Evolutionary conservation across 2,888 invertebrate species (phyloP), one percentile per base, ranked within the genome.

Genomic region (Tryphoninae sp.): DNA sequence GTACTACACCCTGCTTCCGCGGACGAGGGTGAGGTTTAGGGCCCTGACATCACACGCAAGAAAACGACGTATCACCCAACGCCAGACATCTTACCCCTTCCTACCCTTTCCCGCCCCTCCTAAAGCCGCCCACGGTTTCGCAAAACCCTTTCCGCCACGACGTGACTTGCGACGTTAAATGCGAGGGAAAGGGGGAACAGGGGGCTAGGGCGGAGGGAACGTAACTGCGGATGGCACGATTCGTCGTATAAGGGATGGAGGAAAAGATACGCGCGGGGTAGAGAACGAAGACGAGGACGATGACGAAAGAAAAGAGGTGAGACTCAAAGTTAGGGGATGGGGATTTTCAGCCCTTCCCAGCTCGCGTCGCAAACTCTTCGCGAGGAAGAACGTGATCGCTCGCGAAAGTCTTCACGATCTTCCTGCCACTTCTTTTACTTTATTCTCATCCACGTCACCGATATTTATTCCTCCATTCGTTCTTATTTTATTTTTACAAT

Each of bases 151-250:
- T 87, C 87, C 86, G 87, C 89, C 88, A 86, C 87, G 22, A 90
- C 89, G 88, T 89, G 89, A 90, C 89, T 89, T 88, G 89, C 88
- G 87, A 88, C 87, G 88, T 88, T 89, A 89, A 88, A 89, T 86
- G 88, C 85, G 22, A 19, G 42, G 22, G 22, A 59, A 55, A 42
- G 53, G 69, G 1, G 45, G 61, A 33, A 45, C 22, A 1, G 16
- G 64, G 23, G 59, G 58, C 19, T 1, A 19, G 75, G 53, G 45
- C 67, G 73, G 64, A 11, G 23, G 62, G 49, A 19, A 19, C 19
- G 19, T 26, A 26, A 26, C 26, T 26, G 69, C 9, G 59, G 23
- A 58, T 13, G 42, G 26, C 8, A 33, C 6, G 6, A 49, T 22
- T 26, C n/a, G 58, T 45, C 49, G 26, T 42, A 33, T 59, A 78